Evolutionary conservation across 2,113 vertebrate genomes (phyloP).

Genomic region (Psittacara wagleri): DNA sequence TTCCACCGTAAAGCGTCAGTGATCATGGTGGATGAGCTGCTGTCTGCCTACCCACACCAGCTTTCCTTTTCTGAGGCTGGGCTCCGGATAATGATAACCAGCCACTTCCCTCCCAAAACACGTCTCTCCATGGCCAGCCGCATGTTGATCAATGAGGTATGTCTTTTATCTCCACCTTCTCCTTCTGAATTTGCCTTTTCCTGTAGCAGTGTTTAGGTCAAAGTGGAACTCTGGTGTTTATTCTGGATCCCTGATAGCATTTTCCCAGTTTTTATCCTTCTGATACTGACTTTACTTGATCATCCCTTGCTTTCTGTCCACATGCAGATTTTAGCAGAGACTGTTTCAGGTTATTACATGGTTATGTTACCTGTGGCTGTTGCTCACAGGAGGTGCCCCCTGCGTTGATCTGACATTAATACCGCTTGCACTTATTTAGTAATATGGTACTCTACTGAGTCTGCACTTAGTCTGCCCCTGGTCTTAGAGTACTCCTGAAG

Average conservation of each 20-base stretch:
- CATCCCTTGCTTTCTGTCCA: neutral
- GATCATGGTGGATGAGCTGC: slow-evolving; percentile 96
- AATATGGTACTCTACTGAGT: neutral
- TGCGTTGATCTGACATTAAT: neutral
- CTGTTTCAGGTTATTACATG: neutral
- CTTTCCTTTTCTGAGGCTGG: slow-evolving; percentile 96
- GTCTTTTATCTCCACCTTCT: neutral
- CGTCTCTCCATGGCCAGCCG: slow-evolving; percentile 98
- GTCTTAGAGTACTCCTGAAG: neutral
- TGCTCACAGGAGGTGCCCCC: neutral
- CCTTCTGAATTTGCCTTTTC: neutral
- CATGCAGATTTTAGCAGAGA: neutral
- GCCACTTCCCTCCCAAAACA: slow-evolving; percentile 94
- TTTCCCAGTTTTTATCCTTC: neutral
- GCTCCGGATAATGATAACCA: slow-evolving; percentile 98
- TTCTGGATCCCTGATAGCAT: neutral
- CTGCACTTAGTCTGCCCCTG: neutral
- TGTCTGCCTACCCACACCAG: slow-evolving; percentile 96
- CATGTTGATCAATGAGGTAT: slow-evolving; percentile 97
- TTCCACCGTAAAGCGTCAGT: slow-evolving; percentile 91
- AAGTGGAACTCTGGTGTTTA: neutral
- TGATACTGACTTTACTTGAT: neutral
- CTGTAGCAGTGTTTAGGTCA: neutral
- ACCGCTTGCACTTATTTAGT: neutral
- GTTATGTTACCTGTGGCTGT: neutral